Base-by-base conservation (phyloP, 2,113 vertebrate genomes). In the Phodopus roborovskii region DNA sequence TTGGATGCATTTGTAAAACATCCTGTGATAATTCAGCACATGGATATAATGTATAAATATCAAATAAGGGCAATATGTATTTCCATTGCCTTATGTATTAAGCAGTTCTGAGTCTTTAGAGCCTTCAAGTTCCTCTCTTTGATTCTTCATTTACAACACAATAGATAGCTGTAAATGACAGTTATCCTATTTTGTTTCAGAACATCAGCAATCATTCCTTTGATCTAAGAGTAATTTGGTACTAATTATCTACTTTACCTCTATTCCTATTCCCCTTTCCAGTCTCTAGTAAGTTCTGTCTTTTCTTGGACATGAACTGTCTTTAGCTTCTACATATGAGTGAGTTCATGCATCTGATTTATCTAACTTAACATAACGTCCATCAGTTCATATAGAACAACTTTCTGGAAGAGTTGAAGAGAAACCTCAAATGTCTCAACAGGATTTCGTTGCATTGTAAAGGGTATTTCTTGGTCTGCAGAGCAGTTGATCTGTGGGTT, bases 401-500 rank as follows among this genome's bases (percentile, higher is more conserved):
- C 16, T 85, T 92, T 92, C n/a, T 64, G 17, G 70, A 89, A 92
- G 26, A 48, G 22, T 85, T 68, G 84, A 45, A 82, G 7, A 95
- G 90, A 94, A 93, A 58, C 15, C 56, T 91, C 26, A 2, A 84
- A 24, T 94, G 90, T 92, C 75, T 91, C 73, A 75, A 16, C 15
- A 82, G 62, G 58, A 3, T 24, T 78, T n/a, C 33, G 0, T 73
- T 83, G 50, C 5, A 24, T 85, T 90, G 1, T 28, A 58, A 84
- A 93, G 19, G 74, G 6, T 79, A 3, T 73, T 90, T 88, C 89
- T 91, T 92, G 78, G 53, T 88, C 87, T 88, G 8, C 36, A 95
- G 89, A 92, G 33, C 81, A 93, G 50, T 70, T 93, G 50, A 73
- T 77, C 82, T 87, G 22, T 87, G 24, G 84, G 50, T 83, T 92